Evolutionary conservation across 2,113 vertebrate species (phyloP).

Genomic region (Gopherus evgoodei): DNA sequence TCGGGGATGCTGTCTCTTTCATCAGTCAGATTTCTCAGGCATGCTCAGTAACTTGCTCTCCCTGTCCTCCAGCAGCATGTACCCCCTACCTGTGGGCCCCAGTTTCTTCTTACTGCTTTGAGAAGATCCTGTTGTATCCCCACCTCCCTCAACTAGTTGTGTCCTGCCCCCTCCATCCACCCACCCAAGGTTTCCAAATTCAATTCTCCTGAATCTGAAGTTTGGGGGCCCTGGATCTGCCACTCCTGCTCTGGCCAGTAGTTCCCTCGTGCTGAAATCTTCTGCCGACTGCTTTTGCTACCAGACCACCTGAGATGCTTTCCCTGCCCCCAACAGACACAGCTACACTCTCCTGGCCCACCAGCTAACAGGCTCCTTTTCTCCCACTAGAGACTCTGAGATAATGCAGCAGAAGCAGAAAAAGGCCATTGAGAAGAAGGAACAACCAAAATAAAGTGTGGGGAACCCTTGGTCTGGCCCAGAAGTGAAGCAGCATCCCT

Average conservation of each 20-base stretch:
- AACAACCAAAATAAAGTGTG: constrained; percentile 78
- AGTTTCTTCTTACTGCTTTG: background rate
- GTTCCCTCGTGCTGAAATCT: constrained; percentile 20
- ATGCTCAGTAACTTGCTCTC: background rate
- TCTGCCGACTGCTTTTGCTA: background rate
- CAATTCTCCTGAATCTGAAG: background rate
- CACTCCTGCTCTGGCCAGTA: background rate
- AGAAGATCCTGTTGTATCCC: background rate
- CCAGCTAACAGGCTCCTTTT: constrained; percentile 47
- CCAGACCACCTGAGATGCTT: background rate
- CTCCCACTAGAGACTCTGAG: constrained; percentile 89
- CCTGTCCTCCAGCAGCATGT: background rate
- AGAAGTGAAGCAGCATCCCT: constrained; percentile 33
- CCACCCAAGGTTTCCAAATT: background rate
- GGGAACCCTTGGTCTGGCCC: constrained; percentile 44
- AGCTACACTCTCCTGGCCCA: constrained; percentile 40
- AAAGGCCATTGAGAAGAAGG: constrained; percentile 83
- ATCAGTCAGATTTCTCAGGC: background rate
- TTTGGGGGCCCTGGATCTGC: background rate
- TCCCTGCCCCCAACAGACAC: constrained; percentile 58
- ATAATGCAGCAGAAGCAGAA: constrained; percentile 98
- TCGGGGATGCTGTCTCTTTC: background rate
- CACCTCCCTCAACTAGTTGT: background rate
- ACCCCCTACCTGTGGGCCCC: background rate
- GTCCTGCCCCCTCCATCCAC: background rate